phyloP scores from a whole-genome alignment of 2,113 vertebrate species.

The Ellobius talpinus region DNA sequence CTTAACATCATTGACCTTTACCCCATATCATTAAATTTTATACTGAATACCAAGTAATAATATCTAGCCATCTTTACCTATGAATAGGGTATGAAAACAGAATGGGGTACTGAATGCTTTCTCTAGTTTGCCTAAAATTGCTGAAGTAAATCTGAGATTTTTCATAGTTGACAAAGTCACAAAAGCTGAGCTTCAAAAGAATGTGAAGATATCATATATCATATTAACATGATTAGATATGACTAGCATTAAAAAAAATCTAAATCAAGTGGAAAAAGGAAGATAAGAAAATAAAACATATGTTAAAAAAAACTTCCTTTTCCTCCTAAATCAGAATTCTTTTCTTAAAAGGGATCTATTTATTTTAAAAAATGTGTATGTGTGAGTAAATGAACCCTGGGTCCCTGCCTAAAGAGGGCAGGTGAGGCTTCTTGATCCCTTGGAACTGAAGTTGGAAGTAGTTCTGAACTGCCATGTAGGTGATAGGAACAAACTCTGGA shows the following conservation, averaged over 20 bases:
- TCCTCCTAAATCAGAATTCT: not conserved
- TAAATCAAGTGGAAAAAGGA: not conserved
- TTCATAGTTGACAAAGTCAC: not conserved
- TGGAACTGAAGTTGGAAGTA: too few relatives aligned
- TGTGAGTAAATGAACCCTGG: too few relatives aligned
- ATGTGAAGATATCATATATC: not conserved
- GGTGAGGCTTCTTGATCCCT: not conserved
- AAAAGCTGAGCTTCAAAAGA: not conserved
- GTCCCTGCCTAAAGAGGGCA: not conserved
- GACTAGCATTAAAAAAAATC: too few relatives aligned
- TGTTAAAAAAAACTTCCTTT: not conserved
- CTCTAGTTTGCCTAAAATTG: not conserved
- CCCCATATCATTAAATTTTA: too few relatives aligned
- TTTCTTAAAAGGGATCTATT: not conserved
- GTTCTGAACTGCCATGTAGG: not conserved
- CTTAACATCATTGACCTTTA: too few relatives aligned
- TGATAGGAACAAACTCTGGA: too few relatives aligned
- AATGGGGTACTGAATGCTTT: not conserved
- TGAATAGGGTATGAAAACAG: too few relatives aligned
- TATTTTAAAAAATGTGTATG: not conserved
- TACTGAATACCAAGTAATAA: too few relatives aligned
- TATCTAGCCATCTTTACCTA: too few relatives aligned
- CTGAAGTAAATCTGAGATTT: not conserved
- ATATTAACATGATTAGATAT: not conserved
- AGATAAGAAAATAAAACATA: not conserved